Evolutionary conservation across 2,797 vertebrate genomes (phyloP).

Genomic region (Alca torda): DNA sequence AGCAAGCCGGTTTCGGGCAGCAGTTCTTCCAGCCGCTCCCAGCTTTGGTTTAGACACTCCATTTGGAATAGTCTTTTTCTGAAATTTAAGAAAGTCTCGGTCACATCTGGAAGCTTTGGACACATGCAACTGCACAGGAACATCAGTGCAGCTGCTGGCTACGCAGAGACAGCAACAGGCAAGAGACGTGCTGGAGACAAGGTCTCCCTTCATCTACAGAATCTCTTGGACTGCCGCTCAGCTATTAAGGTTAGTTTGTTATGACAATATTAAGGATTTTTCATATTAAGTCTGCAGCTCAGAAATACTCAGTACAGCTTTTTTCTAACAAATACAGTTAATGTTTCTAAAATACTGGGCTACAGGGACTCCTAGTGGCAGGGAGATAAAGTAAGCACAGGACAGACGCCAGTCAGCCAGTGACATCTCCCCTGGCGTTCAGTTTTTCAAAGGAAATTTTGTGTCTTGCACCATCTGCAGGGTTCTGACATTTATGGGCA

Average conservation of each 20-base stretch:
- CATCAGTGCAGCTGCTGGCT: background rate
- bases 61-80: conserved; percentile 65
- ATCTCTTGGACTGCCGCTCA: background rate
- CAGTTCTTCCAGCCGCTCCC: conserved; percentile 67
- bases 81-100: background rate
- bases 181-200: background rate
- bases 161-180: background rate
- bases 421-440: background rate
- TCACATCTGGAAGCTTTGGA: background rate
- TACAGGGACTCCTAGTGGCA: conserved; percentile 54
- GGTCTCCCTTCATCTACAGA: background rate
- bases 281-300: background rate
- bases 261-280: background rate
- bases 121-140: rapidly evolving
- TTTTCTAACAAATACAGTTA: background rate
- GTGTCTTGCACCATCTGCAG: background rate
- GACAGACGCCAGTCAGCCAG: background rate
- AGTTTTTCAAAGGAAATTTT: background rate
- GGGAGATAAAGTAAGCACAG: background rate
- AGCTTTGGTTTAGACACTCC: conserved; percentile 26
- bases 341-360: background rate
- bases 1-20: conserved; percentile 85
- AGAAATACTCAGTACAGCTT: background rate
- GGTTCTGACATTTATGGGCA: background rate
- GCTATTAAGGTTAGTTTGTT: background rate